Evolutionary conservation across 1,140 invertebrate genomes (phyloP), one percentile per base, ranked within the genome.

Genomic region (Drosophila paulistorum): DNA sequence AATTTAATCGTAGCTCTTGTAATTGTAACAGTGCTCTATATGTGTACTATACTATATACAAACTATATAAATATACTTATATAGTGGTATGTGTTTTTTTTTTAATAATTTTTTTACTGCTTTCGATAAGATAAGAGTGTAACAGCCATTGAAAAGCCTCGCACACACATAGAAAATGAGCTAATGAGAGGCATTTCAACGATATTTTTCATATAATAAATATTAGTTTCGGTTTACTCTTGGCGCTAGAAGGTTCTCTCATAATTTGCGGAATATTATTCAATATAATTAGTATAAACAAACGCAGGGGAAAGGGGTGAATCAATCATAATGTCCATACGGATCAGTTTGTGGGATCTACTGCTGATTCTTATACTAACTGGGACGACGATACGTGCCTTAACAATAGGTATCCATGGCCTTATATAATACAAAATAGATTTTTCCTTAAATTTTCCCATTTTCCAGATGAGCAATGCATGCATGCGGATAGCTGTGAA

Each of bases 401-500:
- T 71, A 45, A 64, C 62, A 63, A 74, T 77, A 42, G 82, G 82
- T 86, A 20, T 7, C 74, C 69, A 26, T 23, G 7, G 5, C 14
- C 14, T 68, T 74, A 77, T 51, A 30, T 61, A 66, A 74, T 7
- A 13, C 20, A 41, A 42, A 23, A 30, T 30, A 26, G 14, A 39
- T n/a, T 13, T 33, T 51, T 41, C 23, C 51, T 69, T 2, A 14
- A 9, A 35, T 14, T 13, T 45, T 59, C 33, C 17, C 20, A 51
- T 39, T 33, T 13, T 17, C 9, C 58, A 91, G 89, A 80, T 57
- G 81, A 91, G 33, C 61, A 79, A 26, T 91, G 90, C 76, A 79
- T 65, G 65, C 75, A 79, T 11, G 55, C 86, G 7, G 91, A 90
- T 58, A 84, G 74, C n/a, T 93, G 92, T 54, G 86, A 92, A 30